phyloP scores from a whole-genome alignment of 2,888 invertebrate genomes.

The Thysanoteuthis rhombus region DNA sequence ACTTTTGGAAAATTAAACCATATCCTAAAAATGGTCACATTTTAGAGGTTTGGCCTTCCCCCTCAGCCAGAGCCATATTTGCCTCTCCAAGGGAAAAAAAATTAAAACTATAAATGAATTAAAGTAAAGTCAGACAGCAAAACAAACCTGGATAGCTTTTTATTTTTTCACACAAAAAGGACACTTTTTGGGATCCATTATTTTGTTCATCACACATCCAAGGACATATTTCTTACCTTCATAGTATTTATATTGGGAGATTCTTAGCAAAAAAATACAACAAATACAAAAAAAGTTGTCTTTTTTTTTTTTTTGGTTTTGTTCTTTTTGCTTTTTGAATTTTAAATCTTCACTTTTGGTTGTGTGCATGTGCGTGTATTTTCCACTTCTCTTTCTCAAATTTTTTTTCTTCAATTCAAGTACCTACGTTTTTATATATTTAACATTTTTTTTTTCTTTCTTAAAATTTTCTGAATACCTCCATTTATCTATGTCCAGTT shows the following conservation, averaged over 20 bases:
- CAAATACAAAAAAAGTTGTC: neutral
- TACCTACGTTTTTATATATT: neutral
- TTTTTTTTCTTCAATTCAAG: neutral
- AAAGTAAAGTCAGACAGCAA: neutral
- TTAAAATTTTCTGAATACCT: no score
- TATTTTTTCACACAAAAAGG: neutral
- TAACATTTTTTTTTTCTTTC: no score
- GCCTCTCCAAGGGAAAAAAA: neutral
- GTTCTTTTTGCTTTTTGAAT: neutral
- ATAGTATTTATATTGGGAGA: constrained; percentile 30
- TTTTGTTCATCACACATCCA: constrained; percentile 27
- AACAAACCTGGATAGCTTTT: neutral
- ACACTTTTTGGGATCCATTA: constrained; percentile 1
- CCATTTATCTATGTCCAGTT: no score
- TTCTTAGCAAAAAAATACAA: constrained; percentile 23
- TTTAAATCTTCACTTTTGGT: neutral
- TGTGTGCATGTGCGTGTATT: neutral
- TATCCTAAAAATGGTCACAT: neutral
- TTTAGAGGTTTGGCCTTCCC: neutral
- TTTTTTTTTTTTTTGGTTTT: no score
- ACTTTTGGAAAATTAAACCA: neutral
- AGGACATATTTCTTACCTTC: constrained; percentile 24
- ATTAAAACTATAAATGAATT: neutral
- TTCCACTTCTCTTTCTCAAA: neutral
- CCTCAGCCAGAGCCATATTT: neutral